Percentiles rank a stretch among this genome's conserved stretches.
Evolutionary conservation across 2,113 vertebrate genomes (phyloP).

Genomic region (Tachysurus vachellii): DNA sequence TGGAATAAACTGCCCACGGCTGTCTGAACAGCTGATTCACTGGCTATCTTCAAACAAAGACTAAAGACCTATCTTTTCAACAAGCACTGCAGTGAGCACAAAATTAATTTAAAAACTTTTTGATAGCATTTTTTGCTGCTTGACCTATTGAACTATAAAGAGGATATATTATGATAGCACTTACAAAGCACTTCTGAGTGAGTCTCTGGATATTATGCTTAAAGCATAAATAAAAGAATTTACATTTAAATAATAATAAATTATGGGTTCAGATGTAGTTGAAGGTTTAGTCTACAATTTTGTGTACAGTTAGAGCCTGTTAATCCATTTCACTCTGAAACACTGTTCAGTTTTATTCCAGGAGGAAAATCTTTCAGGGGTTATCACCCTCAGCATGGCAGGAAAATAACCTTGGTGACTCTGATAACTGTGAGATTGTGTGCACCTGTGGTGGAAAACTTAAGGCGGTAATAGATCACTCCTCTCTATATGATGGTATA

Average conservation of each 20-base stretch:
- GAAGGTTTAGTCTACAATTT: not conserved
- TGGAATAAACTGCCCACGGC: not conserved
- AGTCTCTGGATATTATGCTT: not conserved
- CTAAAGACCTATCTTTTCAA: not conserved
- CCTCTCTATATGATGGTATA: conserved; percentile 53
- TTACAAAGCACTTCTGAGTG: not conserved
- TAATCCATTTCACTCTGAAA: not conserved
- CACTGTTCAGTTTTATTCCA: not conserved
- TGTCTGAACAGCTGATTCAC: not conserved
- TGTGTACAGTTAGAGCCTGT: not conserved
- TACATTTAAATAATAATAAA: no score
- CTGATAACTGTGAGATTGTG: conserved; percentile 36
- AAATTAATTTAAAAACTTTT: not conserved
- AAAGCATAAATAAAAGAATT: not conserved
- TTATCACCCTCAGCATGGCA: not conserved
- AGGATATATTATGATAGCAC: not conserved
- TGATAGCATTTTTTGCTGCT: not conserved
- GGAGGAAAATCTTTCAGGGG: not conserved
- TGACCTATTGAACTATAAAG: not conserved
- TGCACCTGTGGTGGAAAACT: conserved; percentile 27
- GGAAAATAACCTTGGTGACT: conserved; percentile 25
- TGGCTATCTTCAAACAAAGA: not conserved
- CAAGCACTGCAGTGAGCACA: not conserved
- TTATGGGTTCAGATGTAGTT: not conserved
- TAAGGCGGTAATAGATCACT: no score